Evolutionary conservation across 1,140 invertebrate genomes (phyloP), one percentile per base, ranked within the genome.

Genomic region (Dendroctonus ponderosae): DNA sequence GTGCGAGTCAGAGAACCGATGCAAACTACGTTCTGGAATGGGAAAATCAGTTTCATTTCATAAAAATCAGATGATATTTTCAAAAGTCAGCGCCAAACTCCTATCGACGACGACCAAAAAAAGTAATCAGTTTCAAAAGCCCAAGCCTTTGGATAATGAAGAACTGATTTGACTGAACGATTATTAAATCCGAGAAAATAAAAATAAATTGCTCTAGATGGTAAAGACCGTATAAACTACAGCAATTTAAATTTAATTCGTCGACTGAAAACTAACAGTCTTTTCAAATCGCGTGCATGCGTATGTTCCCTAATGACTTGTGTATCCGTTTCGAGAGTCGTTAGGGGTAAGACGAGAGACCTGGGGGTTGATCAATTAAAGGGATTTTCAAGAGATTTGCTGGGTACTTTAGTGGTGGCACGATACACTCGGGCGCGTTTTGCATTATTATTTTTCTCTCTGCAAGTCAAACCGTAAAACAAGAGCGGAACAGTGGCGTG

Each of bases 271-370:
- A 63, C 61, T 63, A 63, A 63, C 61, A 65, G 62, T 65, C 62
- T 65, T 65, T 65, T 57, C 62, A 57, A 62, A 65, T 57, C 44
- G 54, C 62, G 62, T 57, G 54, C 42, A 51, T 42, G 46, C 54
- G 46, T 57, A 65, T 65, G 62, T 65, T 65, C 62, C 62, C 62
- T 65, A 65, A 65, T 65, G 62, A 65, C 54, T 62, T 60, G 69
- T 72, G 72, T 74, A 74, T 74, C 72, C 65, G 72, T 74, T 74
- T 74, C 67, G 59, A 74, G 72, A 74, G 72, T 70, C 72, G 71
- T 74, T 74, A 74, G 72, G 26, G 50, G 66, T 58, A 66, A 70
- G 70, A 72, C 71, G 72, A 70, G 70, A 70, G 68, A 53, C 48
- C 41, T 66, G 59, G 69, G 62, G 71, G 62, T 65, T 58, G 72